Conservation (phyloP, 1,140 invertebrate genomes). For the Panagrolaimus sp. region DNA sequence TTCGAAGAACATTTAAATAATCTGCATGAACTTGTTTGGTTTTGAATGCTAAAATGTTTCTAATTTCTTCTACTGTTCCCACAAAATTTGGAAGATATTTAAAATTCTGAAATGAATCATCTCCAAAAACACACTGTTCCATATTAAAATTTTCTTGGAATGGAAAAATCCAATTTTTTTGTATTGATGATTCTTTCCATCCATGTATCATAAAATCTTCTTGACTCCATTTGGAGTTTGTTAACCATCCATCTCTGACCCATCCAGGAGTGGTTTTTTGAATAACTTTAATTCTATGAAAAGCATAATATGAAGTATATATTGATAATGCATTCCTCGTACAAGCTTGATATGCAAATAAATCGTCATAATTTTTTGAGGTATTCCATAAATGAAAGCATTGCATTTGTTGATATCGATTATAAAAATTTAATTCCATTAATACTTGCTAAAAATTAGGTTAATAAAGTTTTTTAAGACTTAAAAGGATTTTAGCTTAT, state of each 20-base stretch:
- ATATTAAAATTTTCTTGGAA: no score
- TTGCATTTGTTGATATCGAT: not conserved
- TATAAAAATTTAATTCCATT: not conserved
- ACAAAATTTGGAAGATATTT: no score
- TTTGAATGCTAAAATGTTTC: no score
- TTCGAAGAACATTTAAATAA: no score
- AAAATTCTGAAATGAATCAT: no score
- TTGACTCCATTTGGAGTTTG: not conserved
- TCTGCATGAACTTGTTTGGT: no score
- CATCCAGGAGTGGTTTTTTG: not conserved
- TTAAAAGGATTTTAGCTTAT: no score
- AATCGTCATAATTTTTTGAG: not conserved
- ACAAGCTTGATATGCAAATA: not conserved
- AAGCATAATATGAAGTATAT: not conserved
- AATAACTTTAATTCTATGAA: not conserved
- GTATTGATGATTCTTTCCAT: no score
- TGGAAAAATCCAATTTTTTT: no score
- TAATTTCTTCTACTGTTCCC: no score
- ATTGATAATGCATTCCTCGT: not conserved
- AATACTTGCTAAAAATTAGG: conserved; percentile 4
- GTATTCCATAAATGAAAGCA: not conserved
- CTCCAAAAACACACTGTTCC: no score
- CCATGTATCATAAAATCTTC: conserved; percentile 1
- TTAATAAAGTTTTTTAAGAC: no score
- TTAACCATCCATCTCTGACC: not conserved